Conservation (phyloP, 2,113 vertebrate species). For the Nycticorax nycticorax region DNA sequence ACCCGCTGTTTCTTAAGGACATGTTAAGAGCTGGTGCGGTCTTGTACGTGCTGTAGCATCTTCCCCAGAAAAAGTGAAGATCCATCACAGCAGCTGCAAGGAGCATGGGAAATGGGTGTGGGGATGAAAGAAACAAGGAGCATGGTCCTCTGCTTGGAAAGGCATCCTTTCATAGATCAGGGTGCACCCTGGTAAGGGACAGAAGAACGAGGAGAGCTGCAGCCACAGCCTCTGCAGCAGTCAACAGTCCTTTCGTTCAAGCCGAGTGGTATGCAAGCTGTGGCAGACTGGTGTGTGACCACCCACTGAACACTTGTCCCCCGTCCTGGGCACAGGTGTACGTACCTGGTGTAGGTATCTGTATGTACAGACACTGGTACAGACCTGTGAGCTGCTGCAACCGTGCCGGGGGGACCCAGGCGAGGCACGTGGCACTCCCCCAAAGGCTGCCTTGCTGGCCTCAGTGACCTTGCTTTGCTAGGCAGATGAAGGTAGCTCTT, state of each 20-base stretch:
- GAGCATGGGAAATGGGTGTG: neutral
- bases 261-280: neutral
- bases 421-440: fast-evolving
- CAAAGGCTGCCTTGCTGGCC: neutral
- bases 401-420: neutral
- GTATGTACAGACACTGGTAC: neutral
- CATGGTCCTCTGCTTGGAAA: neutral
- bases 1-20: neutral
- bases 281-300: neutral
- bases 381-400: neutral
- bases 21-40: neutral
- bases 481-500: neutral
- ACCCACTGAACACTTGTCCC: fast-evolving
- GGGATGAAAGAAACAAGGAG: neutral
- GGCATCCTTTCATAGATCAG: neutral
- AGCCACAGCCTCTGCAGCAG: neutral
- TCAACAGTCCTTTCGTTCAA: fast-evolving
- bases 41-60: neutral
- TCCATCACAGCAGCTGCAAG: neutral
- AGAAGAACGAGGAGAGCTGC: neutral
- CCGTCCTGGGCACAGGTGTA: fast-evolving
- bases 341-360: neutral
- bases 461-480: neutral
- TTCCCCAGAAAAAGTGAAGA: neutral
- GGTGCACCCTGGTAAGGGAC: neutral